Base-by-base conservation (phyloP, 2,797 vertebrate species). In the Choloepus didactylus region DNA sequence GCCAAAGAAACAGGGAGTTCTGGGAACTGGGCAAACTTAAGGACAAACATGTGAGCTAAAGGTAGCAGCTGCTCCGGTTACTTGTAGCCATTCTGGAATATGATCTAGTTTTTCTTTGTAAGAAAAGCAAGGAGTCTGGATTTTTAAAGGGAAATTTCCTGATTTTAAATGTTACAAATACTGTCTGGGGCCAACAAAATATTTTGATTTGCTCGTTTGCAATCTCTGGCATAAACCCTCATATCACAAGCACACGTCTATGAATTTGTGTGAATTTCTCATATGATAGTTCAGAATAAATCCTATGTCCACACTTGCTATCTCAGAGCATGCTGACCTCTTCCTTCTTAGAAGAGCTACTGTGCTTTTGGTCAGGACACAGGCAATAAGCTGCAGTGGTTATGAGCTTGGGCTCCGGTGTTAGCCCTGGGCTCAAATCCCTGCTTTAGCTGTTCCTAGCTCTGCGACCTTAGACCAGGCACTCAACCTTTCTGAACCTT, bases 241-340 rank as follows among this genome's bases (percentile, higher is more conserved):
- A 15, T 56, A 14, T 66, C 70, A 81, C 44, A 69, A 77, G 56
- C 12, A n/a, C 2, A 56, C 31, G 87, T 77, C 60, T 66, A 85
- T 31, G 41, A 79, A 64, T 27, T 84, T 59, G 18, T 91, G 31
- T 69, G 76, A 89, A 84, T 87, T 93, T 92, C 49, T 69, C 38
- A 2, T 77, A 73, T 88, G 62, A 85, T 35, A 15, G 27, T 16
- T 77, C 21, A 46, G 46, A 25, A 66, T 25, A 69, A 73, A 12
- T 11, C 59, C 11, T 56, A 10, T 0, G 0, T 25, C n/a, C 6
- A 6, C 10, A 67, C 1, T 14, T 29, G 31, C 27, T 19, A 7
- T 60, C 44, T 90, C 46, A 70, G 87, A 62, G n/a, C 3, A 51
- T 2, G 6, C 27, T 41, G 38, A 10, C 5, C 1, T 16, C 19